Evolutionary conservation across 2,888 invertebrate species (phyloP), one percentile per base, ranked within the genome.

Genomic region (Lasiommata megera): DNA sequence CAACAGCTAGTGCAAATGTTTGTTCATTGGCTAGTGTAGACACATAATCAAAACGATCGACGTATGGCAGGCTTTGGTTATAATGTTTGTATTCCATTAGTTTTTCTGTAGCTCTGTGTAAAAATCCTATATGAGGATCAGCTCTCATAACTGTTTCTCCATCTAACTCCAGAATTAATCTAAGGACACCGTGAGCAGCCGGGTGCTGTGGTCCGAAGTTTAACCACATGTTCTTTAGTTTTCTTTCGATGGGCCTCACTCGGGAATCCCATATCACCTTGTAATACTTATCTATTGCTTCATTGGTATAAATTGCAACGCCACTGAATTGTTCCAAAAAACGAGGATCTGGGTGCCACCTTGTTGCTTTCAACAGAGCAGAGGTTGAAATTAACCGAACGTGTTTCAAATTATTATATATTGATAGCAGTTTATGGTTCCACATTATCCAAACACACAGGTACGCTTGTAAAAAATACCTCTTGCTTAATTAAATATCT

Each of bases 121-220:
- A 84, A 18, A 97, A 93, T 0, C 97, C 97, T 66, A 97, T 94
- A 71, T 97, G 97, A 1, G 97, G 96, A 81, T 96, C 96, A 3
- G 96, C 94, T 63, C 94, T 85, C 18, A 94, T 82, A 0, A 98
- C 95, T 6, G 93, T 93, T 93, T 98, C 97, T 41, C 96, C 97
- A 63, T 97, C 96, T 47, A 98, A 79, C 71, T 96, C 94, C 17
- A 96, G 79, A 7, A 98, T 93, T 48, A 97, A 85, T 50, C 97
- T 92, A 18, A 97, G 85, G 36, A 97, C 97, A 6, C 97, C 97
- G 75, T 98, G 97, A 38, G 97, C 97, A 2, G 97, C 96, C 1
- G 97, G 97, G 88, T 97, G 97, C 66, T 95, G 95, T 0, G 97
- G 97, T 0, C 97, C 97, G 80, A 97, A 97, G 79, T 98, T 98